A percentile compares a stretch with the other conserved stretches of the same genome.
phyloP scores from a whole-genome alignment of 2,888 invertebrate genomes.

The Campoletis raptor region DNA sequence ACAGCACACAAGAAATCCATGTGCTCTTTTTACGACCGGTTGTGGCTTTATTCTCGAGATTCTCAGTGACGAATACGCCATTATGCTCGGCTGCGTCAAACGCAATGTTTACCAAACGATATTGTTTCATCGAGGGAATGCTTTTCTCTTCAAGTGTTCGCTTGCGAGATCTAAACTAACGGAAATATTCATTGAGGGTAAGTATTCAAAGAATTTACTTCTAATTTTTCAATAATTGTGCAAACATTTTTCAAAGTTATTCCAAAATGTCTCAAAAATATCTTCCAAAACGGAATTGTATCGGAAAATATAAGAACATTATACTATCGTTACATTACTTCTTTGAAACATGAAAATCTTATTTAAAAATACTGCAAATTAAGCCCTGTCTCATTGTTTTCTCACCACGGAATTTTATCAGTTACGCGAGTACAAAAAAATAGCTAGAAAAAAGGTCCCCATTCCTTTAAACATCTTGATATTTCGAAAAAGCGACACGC shows the following conservation, averaged over 20 bases:
- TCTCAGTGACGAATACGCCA: slow-evolving; percentile 75
- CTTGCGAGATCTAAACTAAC: slow-evolving; percentile 58
- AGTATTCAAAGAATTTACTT: not conserved
- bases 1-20: slow-evolving; percentile 72
- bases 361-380: no score
- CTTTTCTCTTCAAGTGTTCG: slow-evolving; percentile 66
- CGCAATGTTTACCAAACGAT: slow-evolving; percentile 74
- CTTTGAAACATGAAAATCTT: no score
- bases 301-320: not conserved
- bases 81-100: slow-evolving; percentile 74
- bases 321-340: no score
- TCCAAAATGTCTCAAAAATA: not conserved
- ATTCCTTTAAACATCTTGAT: no score
- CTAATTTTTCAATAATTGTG: not conserved
- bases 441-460: no score
- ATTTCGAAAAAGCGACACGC: no score
- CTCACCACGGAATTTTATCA: no score
- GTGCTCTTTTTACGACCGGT: slow-evolving; percentile 72
- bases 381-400: no score
- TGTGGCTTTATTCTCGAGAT: slow-evolving; percentile 72
- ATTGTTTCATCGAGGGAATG: slow-evolving; percentile 76
- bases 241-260: not conserved
- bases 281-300: not conserved
- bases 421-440: no score
- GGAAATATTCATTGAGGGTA: slow-evolving; percentile 71